These are phyloP conservation scores for Crotophaga sulcirostris DNA, from an alignment of 2,113 vertebrate genomes.

Conservation along the genomic window DNA sequence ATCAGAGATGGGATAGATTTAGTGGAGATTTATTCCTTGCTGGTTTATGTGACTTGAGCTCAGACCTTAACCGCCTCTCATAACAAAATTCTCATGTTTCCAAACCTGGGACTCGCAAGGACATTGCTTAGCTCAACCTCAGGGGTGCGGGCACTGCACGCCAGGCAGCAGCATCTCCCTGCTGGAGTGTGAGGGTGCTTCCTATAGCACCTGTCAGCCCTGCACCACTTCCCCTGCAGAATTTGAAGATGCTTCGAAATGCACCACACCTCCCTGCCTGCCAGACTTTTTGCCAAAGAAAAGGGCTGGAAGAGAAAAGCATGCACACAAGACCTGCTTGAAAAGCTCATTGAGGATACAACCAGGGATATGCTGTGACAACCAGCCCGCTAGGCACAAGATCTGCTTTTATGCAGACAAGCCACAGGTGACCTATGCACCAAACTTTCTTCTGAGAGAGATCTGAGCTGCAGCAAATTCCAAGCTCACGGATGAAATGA, in stretches of 20 bases:
- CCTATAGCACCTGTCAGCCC: neutral
- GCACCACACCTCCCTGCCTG: neutral
- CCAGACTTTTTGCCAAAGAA: neutral
- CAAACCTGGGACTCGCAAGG: neutral
- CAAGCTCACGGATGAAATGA: neutral
- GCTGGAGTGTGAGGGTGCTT: neutral
- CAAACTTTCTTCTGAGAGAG: neutral
- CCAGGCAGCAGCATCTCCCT: neutral
- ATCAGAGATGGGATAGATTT: neutral
- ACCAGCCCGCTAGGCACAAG: neutral
- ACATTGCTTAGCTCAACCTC: neutral
- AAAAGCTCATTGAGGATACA: neutral
- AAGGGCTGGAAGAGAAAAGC: neutral
- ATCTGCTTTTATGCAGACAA: neutral
- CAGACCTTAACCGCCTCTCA: neutral
- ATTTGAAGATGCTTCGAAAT: neutral
- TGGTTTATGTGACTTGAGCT: neutral
- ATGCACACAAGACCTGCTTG: neutral
- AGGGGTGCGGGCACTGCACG: rapidly evolving
- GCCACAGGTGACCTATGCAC: neutral
- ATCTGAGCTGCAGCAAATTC: neutral
- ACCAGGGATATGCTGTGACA: neutral
- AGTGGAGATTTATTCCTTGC: constrained; percentile 23
- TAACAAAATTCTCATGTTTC: neutral
- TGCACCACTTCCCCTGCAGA: neutral